Conservation (phyloP, 1,140 invertebrate genomes). For the Agraylea sexmaculata region DNA sequence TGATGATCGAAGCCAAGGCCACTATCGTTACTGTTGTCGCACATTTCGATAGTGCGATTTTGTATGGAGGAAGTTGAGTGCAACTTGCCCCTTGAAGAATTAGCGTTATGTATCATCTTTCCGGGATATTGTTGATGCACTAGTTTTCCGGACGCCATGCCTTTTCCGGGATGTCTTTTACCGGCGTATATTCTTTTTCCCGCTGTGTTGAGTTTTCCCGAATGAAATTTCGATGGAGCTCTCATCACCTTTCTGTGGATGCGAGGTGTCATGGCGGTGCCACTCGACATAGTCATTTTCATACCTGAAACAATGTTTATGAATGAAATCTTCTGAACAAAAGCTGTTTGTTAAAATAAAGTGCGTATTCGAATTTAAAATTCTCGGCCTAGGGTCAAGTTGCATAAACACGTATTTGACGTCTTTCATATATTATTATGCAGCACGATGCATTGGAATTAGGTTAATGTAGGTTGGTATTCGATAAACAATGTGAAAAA, state of each 20-base stretch:
- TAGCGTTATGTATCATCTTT: conserved; percentile 27
- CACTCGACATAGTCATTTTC: conserved; percentile 57
- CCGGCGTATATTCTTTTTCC: conserved; percentile 36
- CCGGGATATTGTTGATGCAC: conserved; percentile 31
- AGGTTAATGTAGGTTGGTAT: no score
- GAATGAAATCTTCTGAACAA: no score
- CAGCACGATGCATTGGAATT: no score
- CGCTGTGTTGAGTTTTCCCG: conserved; percentile 39
- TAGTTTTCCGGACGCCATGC: conserved; percentile 32
- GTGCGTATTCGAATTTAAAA: no score
- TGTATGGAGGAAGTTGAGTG: conserved; percentile 30
- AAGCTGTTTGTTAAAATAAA: no score
- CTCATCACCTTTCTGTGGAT: conserved; percentile 49
- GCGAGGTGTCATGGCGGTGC: conserved; percentile 46
- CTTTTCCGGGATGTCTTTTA: conserved; percentile 32
- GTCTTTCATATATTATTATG: no score
- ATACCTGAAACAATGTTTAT: conserved; percentile 44
- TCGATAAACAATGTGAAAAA: no score
- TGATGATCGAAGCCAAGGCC: conserved; percentile 63
- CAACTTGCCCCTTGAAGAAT: conserved; percentile 8
- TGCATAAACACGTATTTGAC: no score
- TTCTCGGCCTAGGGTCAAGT: no score
- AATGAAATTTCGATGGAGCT: conserved; percentile 36
- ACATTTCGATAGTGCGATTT: conserved; percentile 29
- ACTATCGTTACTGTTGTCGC: conserved; percentile 77